Percentiles rank a stretch among this genome's conserved stretches.
Conservation (phyloP, 2,113 vertebrate species). For the Choloepus hoffmanni region DNA sequence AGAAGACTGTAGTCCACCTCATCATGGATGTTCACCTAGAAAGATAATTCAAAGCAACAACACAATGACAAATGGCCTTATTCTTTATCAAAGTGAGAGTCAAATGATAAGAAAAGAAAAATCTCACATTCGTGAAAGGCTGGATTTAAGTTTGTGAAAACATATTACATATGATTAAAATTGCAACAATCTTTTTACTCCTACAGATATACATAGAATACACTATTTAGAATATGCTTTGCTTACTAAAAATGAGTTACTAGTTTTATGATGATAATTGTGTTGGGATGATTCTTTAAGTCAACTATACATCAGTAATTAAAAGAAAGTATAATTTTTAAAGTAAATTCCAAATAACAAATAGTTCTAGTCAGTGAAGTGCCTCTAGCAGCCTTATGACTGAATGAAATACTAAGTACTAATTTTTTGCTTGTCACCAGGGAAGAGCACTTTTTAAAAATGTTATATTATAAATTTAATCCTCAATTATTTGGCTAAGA, state of each 20-base stretch:
- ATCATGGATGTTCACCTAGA: not conserved
- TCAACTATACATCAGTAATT: not conserved
- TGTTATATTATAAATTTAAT: not conserved
- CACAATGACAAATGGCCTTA: not conserved
- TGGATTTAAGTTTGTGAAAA: slow-evolving; percentile 9
- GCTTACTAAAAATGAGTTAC: not conserved
- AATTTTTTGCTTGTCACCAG: not conserved
- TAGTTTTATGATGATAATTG: not conserved
- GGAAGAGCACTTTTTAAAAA: not conserved
- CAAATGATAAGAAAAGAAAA: not conserved
- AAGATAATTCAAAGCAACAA: not conserved
- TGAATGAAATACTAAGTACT: not conserved
- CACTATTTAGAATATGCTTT: not conserved
- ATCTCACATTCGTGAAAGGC: not conserved
- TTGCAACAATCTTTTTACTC: not conserved
- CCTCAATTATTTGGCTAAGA: not conserved
- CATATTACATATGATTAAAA: not conserved
- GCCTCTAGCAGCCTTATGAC: not conserved
- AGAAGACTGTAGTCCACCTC: not conserved
- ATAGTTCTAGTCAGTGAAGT: not conserved
- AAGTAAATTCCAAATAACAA: slow-evolving; percentile 3
- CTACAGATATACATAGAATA: not conserved
- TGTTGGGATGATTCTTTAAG: not conserved
- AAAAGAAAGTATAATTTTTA: not conserved
- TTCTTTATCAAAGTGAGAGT: not conserved